Evolutionary conservation across 2,113 vertebrate species (phyloP), one percentile per base, ranked within the genome.

Genomic region (Mola mola): DNA sequence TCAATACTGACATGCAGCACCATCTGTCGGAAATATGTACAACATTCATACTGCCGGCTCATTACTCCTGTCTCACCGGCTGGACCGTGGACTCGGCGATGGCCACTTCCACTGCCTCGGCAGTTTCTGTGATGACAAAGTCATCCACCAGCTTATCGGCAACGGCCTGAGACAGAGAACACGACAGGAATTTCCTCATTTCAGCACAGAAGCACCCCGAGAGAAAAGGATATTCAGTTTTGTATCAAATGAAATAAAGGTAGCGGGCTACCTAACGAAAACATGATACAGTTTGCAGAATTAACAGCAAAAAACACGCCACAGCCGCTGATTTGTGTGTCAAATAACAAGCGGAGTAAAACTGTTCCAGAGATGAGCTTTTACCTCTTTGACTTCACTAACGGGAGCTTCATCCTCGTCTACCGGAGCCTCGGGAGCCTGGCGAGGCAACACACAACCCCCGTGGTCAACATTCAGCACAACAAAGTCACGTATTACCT

Each of bases 1-100:
- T n/a, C n/a, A n/a, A n/a, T n/a, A n/a, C n/a, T n/a, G n/a, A n/a
- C n/a, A n/a, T n/a, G n/a, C n/a, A n/a, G n/a, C n/a, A n/a, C n/a
- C n/a, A n/a, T n/a, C n/a, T n/a, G n/a, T n/a, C n/a, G n/a, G n/a
- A n/a, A n/a, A n/a, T n/a, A n/a, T n/a, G n/a, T n/a, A n/a, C n/a
- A n/a, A n/a, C n/a, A n/a, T n/a, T n/a, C n/a, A n/a, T n/a, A n/a
- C n/a, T n/a, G n/a, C n/a, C n/a, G n/a, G n/a, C n/a, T n/a, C n/a
- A n/a, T n/a, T n/a, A n/a, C n/a, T n/a, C n/a, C n/a, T n/a, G n/a
- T 42, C 38, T 80, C 26, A 87, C 85, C 77, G 62, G 33, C 53
- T 71, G 24, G 12, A 15, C 36, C 48, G 31, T 37, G 26, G 72
- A 63, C 42, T 77, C 66, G 1, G 67, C 55, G 4, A 69, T 42